Evolutionary conservation across 1,140 invertebrate species (phyloP), one percentile per base, ranked within the genome.

Genomic region (Cylas formicarius): DNA sequence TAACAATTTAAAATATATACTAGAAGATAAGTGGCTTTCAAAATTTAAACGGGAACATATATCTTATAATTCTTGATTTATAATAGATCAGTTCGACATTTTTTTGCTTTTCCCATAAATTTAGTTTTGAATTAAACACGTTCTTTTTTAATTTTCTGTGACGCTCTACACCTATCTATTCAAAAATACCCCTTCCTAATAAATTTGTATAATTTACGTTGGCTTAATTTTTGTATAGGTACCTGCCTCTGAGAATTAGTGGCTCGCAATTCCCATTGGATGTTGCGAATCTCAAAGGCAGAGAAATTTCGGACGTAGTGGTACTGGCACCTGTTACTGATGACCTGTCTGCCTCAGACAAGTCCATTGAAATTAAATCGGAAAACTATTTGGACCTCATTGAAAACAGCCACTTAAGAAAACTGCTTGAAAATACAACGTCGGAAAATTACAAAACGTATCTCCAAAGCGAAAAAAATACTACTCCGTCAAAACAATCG

Each of bases 231-330:
- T 7, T 16, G 19, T 22, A 34, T 11, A 74, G 84, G 43, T 89
- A 88, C 63, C 65, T 89, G 22, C 86, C 86, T 1, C 66, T 89
- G 17, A 87, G 87, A 73, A 80, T 89, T 18, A 86, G 76, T 51
- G 85, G 85, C 0, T 77, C 83, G n/a, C 79, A 84, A 37, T 89
- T 89, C 57, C 85, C 86, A 6, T 73, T 88, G 21, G 80, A 86
- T 57, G 78, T 77, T 14, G 73, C 78, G 2, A 78, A 82, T 56
- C 60, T 89, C 7, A 73, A 74, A 52, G 82, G 81, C 22, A 80
- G 81, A 54, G 78, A 75, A 59, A 80, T 89, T 3, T 81, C 82
- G 1, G 86, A 83, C 53, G 84, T 89, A 3, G 85, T 89, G 2
- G 84, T 89, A 4, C 63, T 89, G 37, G 84, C 86, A 1, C 85